These are phyloP conservation scores for Sarcophaga subvicina DNA, from an alignment of 2,888 invertebrate genomes.

Conservation along the genomic window DNA sequence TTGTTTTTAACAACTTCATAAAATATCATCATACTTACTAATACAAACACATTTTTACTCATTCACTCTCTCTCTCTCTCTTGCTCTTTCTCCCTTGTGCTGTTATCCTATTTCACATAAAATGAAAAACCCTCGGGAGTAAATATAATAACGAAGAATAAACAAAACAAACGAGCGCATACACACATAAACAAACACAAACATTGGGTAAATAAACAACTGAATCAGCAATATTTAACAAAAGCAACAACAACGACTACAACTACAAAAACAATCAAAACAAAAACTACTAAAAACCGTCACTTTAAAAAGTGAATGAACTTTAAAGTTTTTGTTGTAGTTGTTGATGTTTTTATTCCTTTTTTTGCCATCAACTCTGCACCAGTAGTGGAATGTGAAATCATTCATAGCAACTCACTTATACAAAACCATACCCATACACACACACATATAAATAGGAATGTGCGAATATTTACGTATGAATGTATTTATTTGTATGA, in stretches of 20 bases:
- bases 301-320: too few relatives aligned
- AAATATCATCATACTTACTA: background rate
- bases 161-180: slow-evolving; percentile 11
- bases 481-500: background rate
- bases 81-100: too few relatives aligned
- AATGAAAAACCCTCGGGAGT: slow-evolving; percentile 36
- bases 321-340: too few relatives aligned
- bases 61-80: too few relatives aligned
- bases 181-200: too few relatives aligned
- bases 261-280: too few relatives aligned
- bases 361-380: too few relatives aligned
- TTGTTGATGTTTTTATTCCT: too few relatives aligned
- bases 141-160: slow-evolving; percentile 47
- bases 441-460: background rate
- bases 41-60: background rate
- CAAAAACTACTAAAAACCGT: too few relatives aligned
- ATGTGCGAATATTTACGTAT: too few relatives aligned
- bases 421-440: slow-evolving; percentile 7
- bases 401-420: slow-evolving; percentile 13
- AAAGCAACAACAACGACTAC: slow-evolving; percentile 22
- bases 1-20: background rate
- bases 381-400: too few relatives aligned
- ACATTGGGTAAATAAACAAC: slow-evolving; percentile 3
- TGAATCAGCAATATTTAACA: slow-evolving; percentile 6
- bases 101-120: background rate